These are phyloP conservation scores for Dryomyza anilis DNA, from an alignment of 2,888 invertebrate genomes.

Conservation along the genomic window DNA sequence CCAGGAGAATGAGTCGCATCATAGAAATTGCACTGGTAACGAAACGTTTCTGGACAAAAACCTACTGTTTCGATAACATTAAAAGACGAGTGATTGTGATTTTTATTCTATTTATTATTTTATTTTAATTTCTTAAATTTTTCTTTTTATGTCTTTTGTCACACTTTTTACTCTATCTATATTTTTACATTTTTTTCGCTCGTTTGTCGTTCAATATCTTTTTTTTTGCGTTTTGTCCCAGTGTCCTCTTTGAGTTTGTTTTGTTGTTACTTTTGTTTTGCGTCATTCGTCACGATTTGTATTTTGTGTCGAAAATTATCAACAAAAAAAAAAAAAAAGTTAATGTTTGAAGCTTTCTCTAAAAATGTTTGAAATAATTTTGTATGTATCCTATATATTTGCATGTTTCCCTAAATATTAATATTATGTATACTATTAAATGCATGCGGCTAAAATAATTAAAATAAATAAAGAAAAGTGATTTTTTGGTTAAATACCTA, in stretches of 20 bases:
- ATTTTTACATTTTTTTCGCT: neutral
- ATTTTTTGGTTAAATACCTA: too few species aligned
- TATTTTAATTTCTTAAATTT: constrained; percentile 27
- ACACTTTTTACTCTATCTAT: neutral
- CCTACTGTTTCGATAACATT: constrained; percentile 49
- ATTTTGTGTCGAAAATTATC: neutral
- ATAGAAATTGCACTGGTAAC: constrained; percentile 83
- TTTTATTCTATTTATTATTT: constrained; percentile 28
- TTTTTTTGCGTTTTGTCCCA: constrained; percentile 1
- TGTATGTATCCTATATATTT: neutral
- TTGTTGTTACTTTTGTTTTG: constrained; percentile 21
- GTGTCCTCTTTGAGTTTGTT: constrained; percentile 8
- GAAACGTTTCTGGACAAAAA: constrained; percentile 59
- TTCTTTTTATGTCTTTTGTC: constrained; percentile 17
- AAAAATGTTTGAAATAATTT: neutral
- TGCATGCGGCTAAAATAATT: too few species aligned
- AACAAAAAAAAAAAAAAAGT: constrained; percentile 2
- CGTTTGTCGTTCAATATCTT: neutral
- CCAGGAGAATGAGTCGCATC: constrained; percentile 82
- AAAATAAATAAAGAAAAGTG: too few species aligned
- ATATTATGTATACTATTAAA: too few species aligned
- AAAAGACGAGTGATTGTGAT: constrained; percentile 53
- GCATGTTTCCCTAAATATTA: neutral
- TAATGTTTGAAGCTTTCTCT: neutral
- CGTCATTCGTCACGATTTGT: constrained; percentile 1